phyloP scores from a whole-genome alignment of 2,888 invertebrate genomes.

The Cerastis leucographa region DNA sequence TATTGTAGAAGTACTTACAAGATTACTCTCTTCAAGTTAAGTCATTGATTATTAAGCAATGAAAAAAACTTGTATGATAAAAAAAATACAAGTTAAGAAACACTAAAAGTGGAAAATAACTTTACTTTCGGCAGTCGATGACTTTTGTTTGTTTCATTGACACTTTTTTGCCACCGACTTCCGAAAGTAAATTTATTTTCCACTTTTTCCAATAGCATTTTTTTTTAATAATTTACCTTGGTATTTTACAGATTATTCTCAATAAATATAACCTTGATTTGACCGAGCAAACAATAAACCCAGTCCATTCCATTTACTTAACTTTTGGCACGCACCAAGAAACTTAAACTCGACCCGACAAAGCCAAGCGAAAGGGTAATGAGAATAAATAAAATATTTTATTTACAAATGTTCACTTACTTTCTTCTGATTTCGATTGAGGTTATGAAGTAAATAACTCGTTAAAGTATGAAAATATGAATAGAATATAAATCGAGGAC shows the following conservation, averaged over 20 bases:
- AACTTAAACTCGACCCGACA: slow-evolving; percentile 14
- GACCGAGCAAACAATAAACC: not conserved
- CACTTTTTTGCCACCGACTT: too few relatives aligned
- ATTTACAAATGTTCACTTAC: not conserved
- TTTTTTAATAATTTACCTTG: too few relatives aligned
- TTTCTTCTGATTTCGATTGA: not conserved
- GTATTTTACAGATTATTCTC: not conserved
- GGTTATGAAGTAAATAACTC: not conserved
- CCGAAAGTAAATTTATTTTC: too few relatives aligned
- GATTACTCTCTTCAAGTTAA: not conserved
- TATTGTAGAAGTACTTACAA: not conserved
- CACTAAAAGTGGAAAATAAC: too few relatives aligned
- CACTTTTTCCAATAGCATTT: too few relatives aligned
- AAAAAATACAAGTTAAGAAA: too few relatives aligned
- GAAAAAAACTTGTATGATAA: not conserved
- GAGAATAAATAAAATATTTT: not conserved
- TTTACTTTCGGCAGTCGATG: too few relatives aligned
- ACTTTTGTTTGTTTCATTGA: too few relatives aligned
- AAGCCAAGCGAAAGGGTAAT: slow-evolving; percentile 8
- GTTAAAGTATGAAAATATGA: not conserved
- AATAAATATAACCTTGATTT: not conserved
- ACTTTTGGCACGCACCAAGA: slow-evolving; percentile 33
- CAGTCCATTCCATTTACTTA: slow-evolving; percentile 43
- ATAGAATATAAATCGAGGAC: not conserved
- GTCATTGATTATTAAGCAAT: not conserved